Evolutionary conservation across 2,888 invertebrate species (phyloP).

Genomic region (Portevinia maculata): DNA sequence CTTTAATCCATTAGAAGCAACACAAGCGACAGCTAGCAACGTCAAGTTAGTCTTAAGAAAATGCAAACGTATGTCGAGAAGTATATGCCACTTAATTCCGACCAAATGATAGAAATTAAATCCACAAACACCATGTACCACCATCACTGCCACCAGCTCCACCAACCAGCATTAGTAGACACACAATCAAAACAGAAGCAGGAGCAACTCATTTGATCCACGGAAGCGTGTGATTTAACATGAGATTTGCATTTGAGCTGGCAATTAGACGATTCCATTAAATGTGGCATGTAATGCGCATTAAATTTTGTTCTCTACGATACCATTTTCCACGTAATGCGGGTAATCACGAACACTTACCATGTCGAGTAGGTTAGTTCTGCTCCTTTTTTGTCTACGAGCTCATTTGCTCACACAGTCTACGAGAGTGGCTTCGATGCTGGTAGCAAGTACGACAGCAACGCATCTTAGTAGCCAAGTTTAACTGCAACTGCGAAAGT

Average conservation of each 20-base stretch:
- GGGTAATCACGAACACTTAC: slow-evolving; percentile 73
- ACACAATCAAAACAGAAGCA: slow-evolving; percentile 52
- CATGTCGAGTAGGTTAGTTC: slow-evolving; percentile 29
- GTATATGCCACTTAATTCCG: slow-evolving; percentile 65
- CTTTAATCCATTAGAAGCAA: slow-evolving; percentile 48
- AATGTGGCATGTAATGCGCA: slow-evolving; percentile 75
- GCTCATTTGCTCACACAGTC: slow-evolving; percentile 27
- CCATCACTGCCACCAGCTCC: slow-evolving; percentile 3
- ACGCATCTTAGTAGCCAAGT: slow-evolving; percentile 32
- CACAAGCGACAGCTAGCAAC: slow-evolving; percentile 58
- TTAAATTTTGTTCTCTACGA: slow-evolving; percentile 67
- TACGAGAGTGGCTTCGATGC: slow-evolving; percentile 25
- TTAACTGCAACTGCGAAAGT: slow-evolving; percentile 10
- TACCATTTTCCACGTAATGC: slow-evolving; percentile 70
- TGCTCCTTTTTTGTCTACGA: slow-evolving; percentile 21
- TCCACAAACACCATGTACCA: slow-evolving; percentile 51
- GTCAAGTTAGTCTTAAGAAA: slow-evolving; percentile 32
- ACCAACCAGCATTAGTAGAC: slow-evolving; percentile 36
- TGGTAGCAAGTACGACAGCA: slow-evolving; percentile 34
- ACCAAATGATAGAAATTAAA: slow-evolving; percentile 72
- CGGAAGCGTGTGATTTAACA: slow-evolving; percentile 75
- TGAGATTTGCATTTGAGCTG: slow-evolving; percentile 76
- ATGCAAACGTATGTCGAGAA: slow-evolving; percentile 27
- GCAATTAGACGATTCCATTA: slow-evolving; percentile 77
- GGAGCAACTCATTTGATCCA: slow-evolving; percentile 68